Evolutionary conservation across 30 jellyfish, hydroid and myxozoan species (phyloP), one percentile per base, ranked within the genome.

Genomic region (Aurelia sp.): DNA sequence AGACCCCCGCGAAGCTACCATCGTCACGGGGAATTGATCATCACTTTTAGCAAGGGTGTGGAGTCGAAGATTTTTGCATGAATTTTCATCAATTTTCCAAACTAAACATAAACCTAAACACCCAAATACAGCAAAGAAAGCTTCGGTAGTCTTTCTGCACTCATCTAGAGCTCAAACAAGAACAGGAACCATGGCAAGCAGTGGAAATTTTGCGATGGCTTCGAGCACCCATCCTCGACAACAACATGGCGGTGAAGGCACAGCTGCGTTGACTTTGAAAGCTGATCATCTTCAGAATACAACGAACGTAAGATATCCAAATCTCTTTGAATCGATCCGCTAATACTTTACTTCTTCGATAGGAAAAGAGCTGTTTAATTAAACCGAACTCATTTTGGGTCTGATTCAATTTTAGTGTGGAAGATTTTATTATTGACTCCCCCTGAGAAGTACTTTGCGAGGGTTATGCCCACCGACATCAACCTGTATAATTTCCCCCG

Each of bases 1-100:
- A 71, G 73, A 79, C 92, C 92, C 92, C 92, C 92, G 92, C 92
- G 92, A 48, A 69, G 92, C 73, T 86, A 27, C 18, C 86, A 69
- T 83, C 92, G 69, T 83, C 92, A 83, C 92, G 91, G 92, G 92
- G 86, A 76, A 72, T 69, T 69, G 83, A 76, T 52, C 76, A 33
- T 21, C 81, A 47, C 55, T 40, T 52, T 62, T 62, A 21, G 86
- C 86, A 19, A 72, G 92, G 92, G 86, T 71, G 86, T 71, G 92
- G 86, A 72, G 62, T 71, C 62, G 11, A 27, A 13, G 59, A 30
- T 83, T 71, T 70, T 83, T 20, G 67, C 63, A 19, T 33, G 40
- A 83, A 22, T 0, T 41, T 72, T 19, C 41, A 72, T 17, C 21
- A 59, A 68, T 63, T 41, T 63, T 13, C 74, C 74, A 4, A 53